Evolutionary conservation across 2,113 vertebrate genomes (phyloP).

Genomic region (Corydoras sp.): DNA sequence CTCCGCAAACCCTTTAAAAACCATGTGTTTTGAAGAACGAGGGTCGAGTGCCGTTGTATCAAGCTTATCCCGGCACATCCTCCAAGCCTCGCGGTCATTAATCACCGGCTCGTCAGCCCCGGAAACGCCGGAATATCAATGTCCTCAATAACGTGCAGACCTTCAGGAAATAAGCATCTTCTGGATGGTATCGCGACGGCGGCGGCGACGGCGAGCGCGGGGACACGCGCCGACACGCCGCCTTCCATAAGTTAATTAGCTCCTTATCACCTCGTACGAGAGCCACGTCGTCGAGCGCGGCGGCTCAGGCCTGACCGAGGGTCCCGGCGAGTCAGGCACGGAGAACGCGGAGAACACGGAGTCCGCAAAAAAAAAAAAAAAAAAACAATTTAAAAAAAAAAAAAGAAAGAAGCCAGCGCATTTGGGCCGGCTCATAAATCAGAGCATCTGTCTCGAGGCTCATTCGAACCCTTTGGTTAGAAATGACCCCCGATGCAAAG

Average conservation of each 20-base stretch:
- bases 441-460: slow-evolving; percentile 52
- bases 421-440: slow-evolving; percentile 52
- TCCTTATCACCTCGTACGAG: slow-evolving; percentile 72
- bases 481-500: slow-evolving; percentile 59
- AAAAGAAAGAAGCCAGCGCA: slow-evolving; percentile 43
- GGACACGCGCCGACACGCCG: slow-evolving; percentile 65
- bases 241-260: slow-evolving; percentile 75
- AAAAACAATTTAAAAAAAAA: no score
- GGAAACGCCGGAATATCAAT: slow-evolving; percentile 15
- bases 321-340: slow-evolving; percentile 48
- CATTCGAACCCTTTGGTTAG: slow-evolving; percentile 63
- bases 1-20: no score
- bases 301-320: slow-evolving; percentile 52
- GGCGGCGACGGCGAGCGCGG: slow-evolving; percentile 54
- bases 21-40: no score
- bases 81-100: no score
- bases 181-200: slow-evolving; percentile 68
- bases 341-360: no score
- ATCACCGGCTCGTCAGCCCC: no score
- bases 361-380: no score
- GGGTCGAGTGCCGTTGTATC: no score
- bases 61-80: no score
- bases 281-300: slow-evolving; percentile 63
- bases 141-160: slow-evolving; percentile 25
- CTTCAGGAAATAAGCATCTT: slow-evolving; percentile 35